These are phyloP conservation scores for Pegea sp. DNA, from an alignment of 23 tunicate species.

Conservation along the genomic window DNA sequence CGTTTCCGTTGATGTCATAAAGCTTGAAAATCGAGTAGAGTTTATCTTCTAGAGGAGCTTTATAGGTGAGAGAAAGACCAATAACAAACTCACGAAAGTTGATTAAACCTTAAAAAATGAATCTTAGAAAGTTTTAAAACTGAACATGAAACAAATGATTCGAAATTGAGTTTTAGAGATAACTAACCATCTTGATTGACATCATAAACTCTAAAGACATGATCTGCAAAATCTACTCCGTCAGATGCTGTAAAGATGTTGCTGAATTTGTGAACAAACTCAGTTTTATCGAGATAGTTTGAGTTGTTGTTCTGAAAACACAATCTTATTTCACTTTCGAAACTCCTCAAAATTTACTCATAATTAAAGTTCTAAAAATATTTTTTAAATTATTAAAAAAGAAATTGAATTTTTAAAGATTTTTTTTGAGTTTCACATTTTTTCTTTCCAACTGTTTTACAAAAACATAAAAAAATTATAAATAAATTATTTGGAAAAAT, in stretches of 20 bases:
- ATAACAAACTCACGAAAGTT: conserved; percentile 67
- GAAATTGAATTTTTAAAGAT: no score
- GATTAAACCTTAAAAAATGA: conserved; percentile 16
- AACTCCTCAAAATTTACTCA: no score
- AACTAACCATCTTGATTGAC: conserved; percentile 71
- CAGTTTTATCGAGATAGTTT: neutral
- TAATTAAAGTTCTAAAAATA: no score
- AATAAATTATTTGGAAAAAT: no score
- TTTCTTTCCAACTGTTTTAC: no score
- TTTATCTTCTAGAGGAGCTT: conserved; percentile 51
- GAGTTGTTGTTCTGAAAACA: no score
- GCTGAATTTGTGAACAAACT: neutral
- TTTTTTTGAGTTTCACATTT: no score
- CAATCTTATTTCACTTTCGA: no score
- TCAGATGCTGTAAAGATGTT: conserved; percentile 5
- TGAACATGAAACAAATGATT: neutral
- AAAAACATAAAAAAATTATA: no score
- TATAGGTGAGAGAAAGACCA: conserved; percentile 48
- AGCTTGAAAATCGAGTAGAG: conserved; percentile 62
- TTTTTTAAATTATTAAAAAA: no score
- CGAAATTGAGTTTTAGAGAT: neutral
- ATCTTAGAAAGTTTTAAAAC: neutral
- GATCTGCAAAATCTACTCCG: conserved; percentile 31
- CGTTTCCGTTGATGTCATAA: conserved; percentile 72
- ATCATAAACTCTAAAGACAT: conserved; percentile 77